These are phyloP conservation scores for Cyprinodon tularosa DNA, from an alignment of 2,113 vertebrate genomes.

Conservation along the genomic window DNA sequence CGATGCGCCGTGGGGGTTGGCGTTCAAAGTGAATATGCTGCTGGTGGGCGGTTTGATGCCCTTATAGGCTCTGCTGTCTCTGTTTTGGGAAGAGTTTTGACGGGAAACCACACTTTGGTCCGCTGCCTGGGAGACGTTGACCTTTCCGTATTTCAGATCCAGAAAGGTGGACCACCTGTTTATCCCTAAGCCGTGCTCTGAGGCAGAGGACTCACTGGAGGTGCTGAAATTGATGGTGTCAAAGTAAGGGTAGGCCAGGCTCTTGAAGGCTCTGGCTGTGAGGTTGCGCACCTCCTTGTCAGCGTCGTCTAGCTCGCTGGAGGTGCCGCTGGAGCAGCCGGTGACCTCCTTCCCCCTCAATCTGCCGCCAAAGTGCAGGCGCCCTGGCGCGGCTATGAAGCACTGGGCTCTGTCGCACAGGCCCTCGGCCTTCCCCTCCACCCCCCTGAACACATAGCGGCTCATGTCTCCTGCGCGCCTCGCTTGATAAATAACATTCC, in stretches of 20 bases:
- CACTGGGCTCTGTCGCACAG: slow-evolving; percentile 65
- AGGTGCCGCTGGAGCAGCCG: slow-evolving; percentile 88
- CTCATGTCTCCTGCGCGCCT: slow-evolving; percentile 86
- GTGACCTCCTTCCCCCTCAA: slow-evolving; percentile 76
- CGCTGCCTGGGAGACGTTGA: slow-evolving; percentile 69
- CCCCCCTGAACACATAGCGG: slow-evolving; percentile 79
- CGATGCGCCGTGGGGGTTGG: slow-evolving; percentile 51
- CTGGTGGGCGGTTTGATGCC: slow-evolving; percentile 78
- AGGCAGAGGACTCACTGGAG: slow-evolving; percentile 88
- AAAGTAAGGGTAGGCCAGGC: slow-evolving; percentile 90
- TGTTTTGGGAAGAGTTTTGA: slow-evolving; percentile 63
- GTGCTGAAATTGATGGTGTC: slow-evolving; percentile 86
- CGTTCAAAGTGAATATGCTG: slow-evolving; percentile 75
- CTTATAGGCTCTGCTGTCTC: slow-evolving; percentile 60
- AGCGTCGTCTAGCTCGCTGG: slow-evolving; percentile 94
- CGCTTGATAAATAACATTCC: slow-evolving; percentile 80
- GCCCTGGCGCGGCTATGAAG: slow-evolving; percentile 81
- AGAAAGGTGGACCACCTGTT: slow-evolving; percentile 91
- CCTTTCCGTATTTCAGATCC: slow-evolving; percentile 87
- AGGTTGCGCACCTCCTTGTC: slow-evolving; percentile 96
- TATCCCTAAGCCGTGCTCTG: slow-evolving; percentile 83
- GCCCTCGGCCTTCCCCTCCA: slow-evolving; percentile 66
- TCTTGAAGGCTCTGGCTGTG: slow-evolving; percentile 91
- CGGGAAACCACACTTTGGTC: slow-evolving; percentile 61
- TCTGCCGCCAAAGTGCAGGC: slow-evolving; percentile 84